A percentile compares a stretch with the other conserved stretches of the same genome.
These are phyloP conservation scores for Schizothorax lantsangensis DNA, from an alignment of 2,797 vertebrate genomes.

Conservation along the genomic window DNA sequence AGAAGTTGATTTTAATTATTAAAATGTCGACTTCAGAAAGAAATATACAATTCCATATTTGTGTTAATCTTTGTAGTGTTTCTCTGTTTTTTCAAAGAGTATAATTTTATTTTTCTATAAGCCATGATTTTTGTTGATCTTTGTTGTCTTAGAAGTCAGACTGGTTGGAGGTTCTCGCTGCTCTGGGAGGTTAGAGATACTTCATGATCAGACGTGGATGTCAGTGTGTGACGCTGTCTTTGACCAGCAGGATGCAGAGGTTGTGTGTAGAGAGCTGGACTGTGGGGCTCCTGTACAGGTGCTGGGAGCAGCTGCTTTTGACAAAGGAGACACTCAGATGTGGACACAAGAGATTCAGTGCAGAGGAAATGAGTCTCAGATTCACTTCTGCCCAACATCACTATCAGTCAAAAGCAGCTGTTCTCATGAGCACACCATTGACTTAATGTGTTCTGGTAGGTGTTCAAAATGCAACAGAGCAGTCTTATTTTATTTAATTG, in stretches of 20 bases:
- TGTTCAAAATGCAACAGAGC: background rate
- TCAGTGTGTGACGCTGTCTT: slow-evolving; percentile 70
- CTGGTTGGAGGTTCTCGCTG: background rate
- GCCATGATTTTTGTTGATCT: background rate
- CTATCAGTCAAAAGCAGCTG: too few relatives aligned
- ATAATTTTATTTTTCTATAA: background rate
- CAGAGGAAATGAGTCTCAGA: too few relatives aligned
- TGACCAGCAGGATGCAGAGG: slow-evolving; percentile 55
- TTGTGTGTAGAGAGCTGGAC: too few relatives aligned
- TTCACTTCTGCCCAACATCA: background rate
- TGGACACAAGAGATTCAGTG: too few relatives aligned
- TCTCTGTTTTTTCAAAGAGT: background rate
- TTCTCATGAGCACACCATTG: too few relatives aligned
- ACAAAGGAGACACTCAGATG: too few relatives aligned
- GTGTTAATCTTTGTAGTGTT: background rate
- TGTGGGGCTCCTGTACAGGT: too few relatives aligned
- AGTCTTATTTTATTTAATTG: too few relatives aligned
- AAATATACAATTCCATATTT: background rate
- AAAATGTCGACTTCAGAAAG: too few relatives aligned
- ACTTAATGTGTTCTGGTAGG: background rate
- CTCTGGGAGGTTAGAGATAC: background rate
- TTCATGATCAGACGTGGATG: background rate
- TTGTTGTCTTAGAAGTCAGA: background rate
- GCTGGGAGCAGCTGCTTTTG: too few relatives aligned
- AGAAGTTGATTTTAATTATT: background rate